phyloP scores from a whole-genome alignment of 2,113 vertebrate species.

The Brachyhypopomus gauderio region DNA sequence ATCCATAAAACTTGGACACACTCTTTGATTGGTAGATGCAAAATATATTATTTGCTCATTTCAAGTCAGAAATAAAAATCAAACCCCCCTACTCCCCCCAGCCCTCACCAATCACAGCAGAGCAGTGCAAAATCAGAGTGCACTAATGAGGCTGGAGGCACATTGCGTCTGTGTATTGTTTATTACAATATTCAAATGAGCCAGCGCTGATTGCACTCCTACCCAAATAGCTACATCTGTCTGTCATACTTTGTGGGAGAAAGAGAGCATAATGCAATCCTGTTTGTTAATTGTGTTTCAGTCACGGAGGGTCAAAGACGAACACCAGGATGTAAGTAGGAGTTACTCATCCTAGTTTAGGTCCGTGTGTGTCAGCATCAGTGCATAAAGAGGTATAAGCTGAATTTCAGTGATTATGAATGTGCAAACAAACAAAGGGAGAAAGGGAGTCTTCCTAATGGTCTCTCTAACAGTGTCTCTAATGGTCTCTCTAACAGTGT shows the following conservation, averaged over 20 bases:
- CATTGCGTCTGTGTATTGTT: slow-evolving; percentile 50
- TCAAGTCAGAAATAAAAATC: slow-evolving; percentile 51
- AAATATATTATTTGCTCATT: slow-evolving; percentile 29
- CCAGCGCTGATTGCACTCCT: slow-evolving; percentile 41
- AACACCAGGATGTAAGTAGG: slow-evolving; percentile 74
- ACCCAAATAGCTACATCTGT: slow-evolving; percentile 52
- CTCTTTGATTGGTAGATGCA: slow-evolving; percentile 32
- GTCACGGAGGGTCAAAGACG: slow-evolving; percentile 91
- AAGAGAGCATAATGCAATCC: slow-evolving; percentile 40
- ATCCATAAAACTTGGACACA: slow-evolving; percentile 24
- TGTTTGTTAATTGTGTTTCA: slow-evolving; percentile 75
- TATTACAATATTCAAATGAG: slow-evolving; percentile 52
- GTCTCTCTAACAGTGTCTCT: neutral
- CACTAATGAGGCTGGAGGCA: slow-evolving; percentile 48
- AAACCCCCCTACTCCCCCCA: slow-evolving; percentile 26
- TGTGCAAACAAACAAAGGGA: slow-evolving; percentile 4
- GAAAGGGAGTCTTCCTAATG: neutral
- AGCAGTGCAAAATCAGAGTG: slow-evolving; percentile 48
- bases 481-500: neutral
- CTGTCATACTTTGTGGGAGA: slow-evolving; percentile 37
- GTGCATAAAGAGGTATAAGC: neutral
- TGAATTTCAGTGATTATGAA: neutral
- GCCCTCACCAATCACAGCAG: slow-evolving; percentile 12
- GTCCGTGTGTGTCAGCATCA: neutral
- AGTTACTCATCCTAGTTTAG: neutral